These are phyloP conservation scores for Metallyticus violacea DNA, from an alignment of 2,888 invertebrate species.

Conservation along the genomic window DNA sequence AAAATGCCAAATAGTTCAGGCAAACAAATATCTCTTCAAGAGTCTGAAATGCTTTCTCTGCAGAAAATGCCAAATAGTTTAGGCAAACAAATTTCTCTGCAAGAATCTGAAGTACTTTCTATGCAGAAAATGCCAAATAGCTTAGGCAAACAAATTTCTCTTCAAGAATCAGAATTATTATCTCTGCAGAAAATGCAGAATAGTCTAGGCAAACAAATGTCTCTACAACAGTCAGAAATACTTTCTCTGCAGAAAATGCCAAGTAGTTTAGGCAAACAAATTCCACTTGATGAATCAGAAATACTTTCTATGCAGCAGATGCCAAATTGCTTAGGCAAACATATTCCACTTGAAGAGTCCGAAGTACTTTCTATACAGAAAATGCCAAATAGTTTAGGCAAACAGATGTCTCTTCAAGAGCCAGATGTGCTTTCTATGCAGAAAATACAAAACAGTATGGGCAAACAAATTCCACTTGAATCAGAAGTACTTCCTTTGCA, in stretches of 20 bases:
- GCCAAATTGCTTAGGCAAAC: no score
- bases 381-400: neutral
- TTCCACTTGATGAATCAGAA: neutral
- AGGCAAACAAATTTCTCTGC: neutral
- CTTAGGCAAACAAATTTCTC: neutral
- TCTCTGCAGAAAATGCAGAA: neutral
- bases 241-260: no score
- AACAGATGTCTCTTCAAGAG: neutral
- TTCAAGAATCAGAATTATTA: neutral
- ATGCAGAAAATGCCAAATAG: neutral
- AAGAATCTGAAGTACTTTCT: neutral
- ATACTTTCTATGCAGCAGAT: no score
- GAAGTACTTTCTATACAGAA: no score
- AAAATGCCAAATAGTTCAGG: no score
- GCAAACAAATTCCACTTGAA: neutral
- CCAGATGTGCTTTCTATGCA: neutral
- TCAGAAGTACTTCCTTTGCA: neutral
- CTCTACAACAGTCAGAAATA: neutral
- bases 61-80: neutral
- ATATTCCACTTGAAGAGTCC: no score
- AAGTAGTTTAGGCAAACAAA: neutral
- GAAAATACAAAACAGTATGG: neutral
- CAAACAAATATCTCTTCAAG: neutral
- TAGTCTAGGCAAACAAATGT: neutral
- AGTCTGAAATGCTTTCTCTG: neutral